Base-by-base conservation (phyloP, 2,888 invertebrate genomes). In the Myopa testacea region DNA sequence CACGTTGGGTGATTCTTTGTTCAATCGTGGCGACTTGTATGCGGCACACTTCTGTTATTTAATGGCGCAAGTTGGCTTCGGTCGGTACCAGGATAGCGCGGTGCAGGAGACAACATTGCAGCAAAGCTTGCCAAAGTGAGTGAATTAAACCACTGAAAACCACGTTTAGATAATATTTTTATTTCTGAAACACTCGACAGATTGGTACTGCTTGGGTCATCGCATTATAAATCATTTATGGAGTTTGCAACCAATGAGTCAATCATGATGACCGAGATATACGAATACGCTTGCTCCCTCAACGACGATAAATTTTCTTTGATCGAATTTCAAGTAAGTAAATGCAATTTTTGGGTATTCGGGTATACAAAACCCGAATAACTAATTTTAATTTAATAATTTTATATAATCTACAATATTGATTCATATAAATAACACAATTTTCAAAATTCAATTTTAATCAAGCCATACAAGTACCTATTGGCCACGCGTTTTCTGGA, bases 11-110 rank as follows among this genome's bases (percentile, higher is more conserved):
- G 95, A 95, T 88, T 93, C 93, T 1, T 90, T 95, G 16, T 89
- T 91, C 78, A 90, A 92, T 76, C 93, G 95, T 82, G 97, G 98
- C 14, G 95, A 95, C 84, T 90, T 95, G 76, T 94, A 94, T 90
- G 98, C 96, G 3, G 96, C 98, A 38, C 98, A 99, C 89, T 97
- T 99, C 90, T 98, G 98, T 89, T 98, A 98, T 91, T 90, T 99
- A 84, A 93, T 97, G 90, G 97, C 88, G 80, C 88, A 87, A 82
- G 88, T 89, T 76, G 86, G 88, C 55, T 89, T 89, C 65, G 88
- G 88, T n/a, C 87, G 88, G 12, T 89, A 89, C 79, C 85, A 87
- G 52, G 86, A 85, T 78, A 81, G 82, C 4, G 87, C 87, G 34
- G 83, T 84, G 5, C 86, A 86, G 78, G 84, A 85, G 16, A 84